phyloP scores from a whole-genome alignment of 2,888 invertebrate genomes.

The Ctena decussata region DNA sequence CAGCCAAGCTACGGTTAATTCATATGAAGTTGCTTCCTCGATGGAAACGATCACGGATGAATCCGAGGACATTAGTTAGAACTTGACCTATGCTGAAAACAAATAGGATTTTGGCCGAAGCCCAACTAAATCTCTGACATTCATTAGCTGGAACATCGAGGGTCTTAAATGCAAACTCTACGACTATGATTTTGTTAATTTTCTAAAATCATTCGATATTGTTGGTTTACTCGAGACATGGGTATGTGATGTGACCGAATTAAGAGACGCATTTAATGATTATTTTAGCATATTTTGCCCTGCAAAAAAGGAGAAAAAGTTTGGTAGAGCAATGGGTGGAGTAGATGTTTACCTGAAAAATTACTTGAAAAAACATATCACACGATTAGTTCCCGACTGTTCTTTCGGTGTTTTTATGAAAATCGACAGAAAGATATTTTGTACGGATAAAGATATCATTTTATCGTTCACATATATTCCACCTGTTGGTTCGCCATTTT shows the following conservation, averaged over 20 bases:
- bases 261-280: neutral
- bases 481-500: neutral
- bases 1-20: neutral
- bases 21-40: too few relatives aligned
- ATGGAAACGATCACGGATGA: neutral
- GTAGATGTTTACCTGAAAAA: neutral
- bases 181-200: neutral
- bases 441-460: neutral
- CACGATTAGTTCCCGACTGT: neutral
- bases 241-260: neutral
- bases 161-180: neutral
- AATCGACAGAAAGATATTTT: neutral
- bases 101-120: neutral
- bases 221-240: neutral
- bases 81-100: neutral
- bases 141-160: neutral
- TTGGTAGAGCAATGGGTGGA: constrained; percentile 9
- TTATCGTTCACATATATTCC: neutral
- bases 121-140: neutral
- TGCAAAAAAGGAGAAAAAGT: neutral
- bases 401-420: neutral
- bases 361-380: neutral
- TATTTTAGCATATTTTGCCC: neutral
- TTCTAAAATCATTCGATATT: neutral
- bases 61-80: too few relatives aligned